Percentiles rank a stretch among this genome's conserved stretches.
Conservation (phyloP, 2,797 vertebrate species). For the Pristis pectinata region DNA sequence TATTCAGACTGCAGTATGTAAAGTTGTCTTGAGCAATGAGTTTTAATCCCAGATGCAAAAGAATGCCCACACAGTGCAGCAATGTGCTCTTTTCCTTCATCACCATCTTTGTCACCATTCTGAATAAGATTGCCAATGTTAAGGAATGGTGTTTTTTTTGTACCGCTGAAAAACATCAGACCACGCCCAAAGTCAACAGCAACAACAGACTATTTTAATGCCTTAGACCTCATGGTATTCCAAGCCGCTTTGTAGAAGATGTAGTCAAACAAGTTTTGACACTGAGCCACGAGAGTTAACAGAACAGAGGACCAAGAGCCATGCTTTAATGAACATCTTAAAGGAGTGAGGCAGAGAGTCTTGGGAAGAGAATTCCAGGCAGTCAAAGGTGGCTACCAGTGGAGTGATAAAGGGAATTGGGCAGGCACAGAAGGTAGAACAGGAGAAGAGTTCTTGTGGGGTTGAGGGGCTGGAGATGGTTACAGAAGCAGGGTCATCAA, state of each 20-base stretch:
- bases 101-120: not conserved
- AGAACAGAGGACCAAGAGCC: not conserved
- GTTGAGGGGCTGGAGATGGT: no score
- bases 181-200: not conserved
- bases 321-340: not conserved
- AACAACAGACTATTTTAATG: not conserved
- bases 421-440: no score
- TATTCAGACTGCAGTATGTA: not conserved
- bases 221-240: not conserved
- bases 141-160: not conserved
- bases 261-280: not conserved
- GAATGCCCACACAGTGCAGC: not conserved
- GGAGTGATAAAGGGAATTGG: no score
- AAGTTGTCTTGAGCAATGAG: not conserved
- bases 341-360: not conserved
- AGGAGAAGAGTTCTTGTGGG: no score
- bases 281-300: not conserved
- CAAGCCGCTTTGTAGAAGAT: not conserved
- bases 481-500: no score
- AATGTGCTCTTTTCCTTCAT: not conserved
- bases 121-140: not conserved
- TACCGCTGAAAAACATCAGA: not conserved
- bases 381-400: no score
- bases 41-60: not conserved
- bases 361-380: not conserved